A percentile compares a stretch with the other conserved stretches of the same genome.
phyloP scores from a whole-genome alignment of 2,888 invertebrate species.

The Nemurella pictetii region DNA sequence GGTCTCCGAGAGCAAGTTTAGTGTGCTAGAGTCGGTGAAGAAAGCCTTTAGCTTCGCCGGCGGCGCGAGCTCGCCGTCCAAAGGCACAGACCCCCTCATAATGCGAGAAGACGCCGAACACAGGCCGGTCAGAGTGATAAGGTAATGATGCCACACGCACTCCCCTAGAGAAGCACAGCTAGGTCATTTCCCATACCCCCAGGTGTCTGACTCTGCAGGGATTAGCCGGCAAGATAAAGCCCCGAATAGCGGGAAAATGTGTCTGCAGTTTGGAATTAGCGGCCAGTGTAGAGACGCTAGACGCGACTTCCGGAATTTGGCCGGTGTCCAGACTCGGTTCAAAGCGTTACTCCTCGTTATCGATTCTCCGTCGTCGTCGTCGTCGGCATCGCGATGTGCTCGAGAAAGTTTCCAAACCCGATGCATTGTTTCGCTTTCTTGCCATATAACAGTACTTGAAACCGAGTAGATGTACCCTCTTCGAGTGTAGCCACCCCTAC shows the following conservation, averaged over 20 bases:
- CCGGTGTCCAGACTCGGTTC: neutral
- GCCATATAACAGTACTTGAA: no score
- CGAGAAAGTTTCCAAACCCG: no score
- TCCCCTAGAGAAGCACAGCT: neutral
- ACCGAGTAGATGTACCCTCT: neutral
- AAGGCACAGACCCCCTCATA: conserved; percentile 48
- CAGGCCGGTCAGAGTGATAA: conserved; percentile 2
- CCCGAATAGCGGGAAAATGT: no score
- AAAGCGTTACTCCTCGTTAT: neutral
- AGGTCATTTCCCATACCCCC: no score
- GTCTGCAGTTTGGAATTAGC: no score
- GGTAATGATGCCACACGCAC: neutral
- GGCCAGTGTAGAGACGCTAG: no score
- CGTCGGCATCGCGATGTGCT: neutral
- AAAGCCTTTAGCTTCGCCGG: conserved; percentile 61
- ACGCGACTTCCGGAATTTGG: no score
- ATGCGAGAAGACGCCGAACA: conserved; percentile 32
- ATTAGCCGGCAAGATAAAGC: no score
- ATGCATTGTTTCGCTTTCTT: no score
- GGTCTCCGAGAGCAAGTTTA: conserved; percentile 58
- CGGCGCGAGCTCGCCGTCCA: conserved; percentile 29
- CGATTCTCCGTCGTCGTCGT: neutral
- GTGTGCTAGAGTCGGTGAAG: conserved; percentile 63
- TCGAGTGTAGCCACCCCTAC: neutral
- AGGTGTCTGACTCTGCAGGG: no score